A percentile compares a stretch with the other conserved stretches of the same genome.
Conservation (phyloP, 1,140 invertebrate species). For the Drosophila murphyi region DNA sequence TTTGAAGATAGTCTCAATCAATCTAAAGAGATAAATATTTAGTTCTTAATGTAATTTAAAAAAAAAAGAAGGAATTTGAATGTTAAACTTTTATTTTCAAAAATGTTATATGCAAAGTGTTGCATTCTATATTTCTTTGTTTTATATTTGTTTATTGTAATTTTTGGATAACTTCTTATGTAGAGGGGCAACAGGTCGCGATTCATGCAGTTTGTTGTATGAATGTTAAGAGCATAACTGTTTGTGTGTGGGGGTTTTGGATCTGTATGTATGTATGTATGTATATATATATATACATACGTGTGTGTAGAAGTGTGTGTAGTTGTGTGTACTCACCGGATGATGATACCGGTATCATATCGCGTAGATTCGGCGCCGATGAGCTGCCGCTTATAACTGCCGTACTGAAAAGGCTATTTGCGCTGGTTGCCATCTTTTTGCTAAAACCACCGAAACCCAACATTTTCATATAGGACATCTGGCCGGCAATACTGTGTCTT, state of each 20-base stretch:
- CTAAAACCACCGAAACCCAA: conserved; percentile 88
- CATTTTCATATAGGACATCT: conserved; percentile 96
- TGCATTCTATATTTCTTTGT: background rate
- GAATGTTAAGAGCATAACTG: background rate
- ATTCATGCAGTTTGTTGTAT: background rate
- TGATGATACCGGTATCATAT: conserved; percentile 91
- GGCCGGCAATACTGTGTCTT: conserved; percentile 96
- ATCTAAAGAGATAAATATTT: too few relatives aligned
- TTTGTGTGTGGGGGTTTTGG: background rate
- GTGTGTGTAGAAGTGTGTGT: background rate
- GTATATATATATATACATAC: background rate
- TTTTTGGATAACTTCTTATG: background rate
- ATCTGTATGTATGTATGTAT: background rate
- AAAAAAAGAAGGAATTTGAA: background rate
- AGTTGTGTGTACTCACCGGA: conserved; percentile 87
- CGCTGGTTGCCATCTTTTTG: conserved; percentile 90
- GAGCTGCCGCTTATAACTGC: conserved; percentile 97
- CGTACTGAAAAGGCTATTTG: conserved; percentile 94
- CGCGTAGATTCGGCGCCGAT: conserved; percentile 94
- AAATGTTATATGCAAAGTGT: background rate
- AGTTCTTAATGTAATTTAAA: too few relatives aligned
- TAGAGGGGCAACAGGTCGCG: background rate
- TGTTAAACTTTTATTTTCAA: background rate
- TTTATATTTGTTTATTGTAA: background rate
- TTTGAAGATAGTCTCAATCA: too few relatives aligned